Evolutionary conservation across 2,113 vertebrate species (phyloP).

Genomic region (Philantomba maxwellii): DNA sequence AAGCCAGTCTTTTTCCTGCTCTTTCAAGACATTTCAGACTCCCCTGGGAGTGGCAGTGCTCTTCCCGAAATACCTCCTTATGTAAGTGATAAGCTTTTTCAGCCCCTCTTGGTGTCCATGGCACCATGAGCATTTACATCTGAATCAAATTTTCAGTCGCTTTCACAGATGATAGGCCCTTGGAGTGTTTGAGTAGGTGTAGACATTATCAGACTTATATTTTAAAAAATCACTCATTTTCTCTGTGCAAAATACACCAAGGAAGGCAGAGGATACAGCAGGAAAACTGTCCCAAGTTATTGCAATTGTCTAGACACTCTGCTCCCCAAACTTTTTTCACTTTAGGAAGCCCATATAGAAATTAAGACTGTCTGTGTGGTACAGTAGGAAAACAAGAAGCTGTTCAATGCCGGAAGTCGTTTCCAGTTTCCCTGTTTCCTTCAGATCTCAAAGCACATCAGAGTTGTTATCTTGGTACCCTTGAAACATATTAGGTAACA

Average conservation of each 20-base stretch:
- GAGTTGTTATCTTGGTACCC: neutral
- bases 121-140: neutral
- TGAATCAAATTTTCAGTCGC: neutral
- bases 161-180: neutral
- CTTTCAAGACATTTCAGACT: neutral
- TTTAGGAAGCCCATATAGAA: neutral
- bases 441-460: neutral
- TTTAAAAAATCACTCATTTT: neutral
- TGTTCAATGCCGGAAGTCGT: neutral
- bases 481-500: neutral
- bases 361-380: neutral
- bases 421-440: neutral
- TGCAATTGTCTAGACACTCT: neutral
- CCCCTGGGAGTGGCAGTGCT: neutral
- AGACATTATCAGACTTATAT: neutral
- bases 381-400: neutral
- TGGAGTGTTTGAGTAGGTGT: neutral
- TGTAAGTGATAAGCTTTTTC: neutral
- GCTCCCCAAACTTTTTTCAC: neutral
- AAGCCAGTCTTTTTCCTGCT: neutral
- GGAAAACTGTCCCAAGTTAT: neutral
- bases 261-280: neutral
- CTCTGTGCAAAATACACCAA: neutral
- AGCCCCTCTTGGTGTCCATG: accelerated
- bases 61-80: neutral